Evolutionary conservation across 1,140 invertebrate genomes (phyloP).

Genomic region (Gonatopus flavifemur): DNA sequence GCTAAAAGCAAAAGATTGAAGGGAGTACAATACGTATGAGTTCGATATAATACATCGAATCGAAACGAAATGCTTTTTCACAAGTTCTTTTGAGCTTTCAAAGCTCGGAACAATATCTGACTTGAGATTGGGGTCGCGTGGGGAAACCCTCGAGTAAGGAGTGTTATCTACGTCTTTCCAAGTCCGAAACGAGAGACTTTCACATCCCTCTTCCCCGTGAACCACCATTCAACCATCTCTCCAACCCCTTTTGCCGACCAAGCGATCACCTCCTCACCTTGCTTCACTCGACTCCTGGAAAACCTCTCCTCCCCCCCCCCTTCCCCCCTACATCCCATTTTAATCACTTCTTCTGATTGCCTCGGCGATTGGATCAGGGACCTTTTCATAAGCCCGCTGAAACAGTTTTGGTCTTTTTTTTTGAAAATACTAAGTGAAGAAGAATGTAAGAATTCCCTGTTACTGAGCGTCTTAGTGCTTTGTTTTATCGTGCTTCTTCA

Average conservation of each 20-base stretch:
- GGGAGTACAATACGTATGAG: conserved; percentile 39
- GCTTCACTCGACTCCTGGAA: not conserved
- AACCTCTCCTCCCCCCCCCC: not conserved
- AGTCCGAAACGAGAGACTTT: conserved; percentile 43
- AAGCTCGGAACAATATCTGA: conserved; percentile 51
- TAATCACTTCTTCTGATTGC: conserved; percentile 46
- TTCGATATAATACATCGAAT: conserved; percentile 47
- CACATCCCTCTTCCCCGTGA: conserved; percentile 16
- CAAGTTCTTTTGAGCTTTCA: conserved; percentile 49
- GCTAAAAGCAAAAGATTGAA: conserved; percentile 30
- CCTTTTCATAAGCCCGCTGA: conserved; percentile 23
- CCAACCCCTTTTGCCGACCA: conserved; percentile 35
- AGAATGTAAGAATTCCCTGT: too few species aligned
- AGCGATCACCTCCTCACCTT: conserved; percentile 29
- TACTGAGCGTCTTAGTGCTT: too few species aligned
- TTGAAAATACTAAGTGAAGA: too few species aligned
- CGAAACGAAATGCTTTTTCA: conserved; percentile 44
- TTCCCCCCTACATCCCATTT: conserved; percentile 35
- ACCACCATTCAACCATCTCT: conserved; percentile 30
- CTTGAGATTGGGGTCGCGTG: conserved; percentile 50
- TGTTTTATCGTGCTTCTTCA: too few species aligned
- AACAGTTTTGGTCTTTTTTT: too few species aligned
- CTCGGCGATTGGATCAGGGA: conserved; percentile 39
- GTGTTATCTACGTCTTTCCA: conserved; percentile 48
- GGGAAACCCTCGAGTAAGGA: conserved; percentile 43